Conservation (phyloP, 2,113 vertebrate species). For the Pavo muticus region DNA sequence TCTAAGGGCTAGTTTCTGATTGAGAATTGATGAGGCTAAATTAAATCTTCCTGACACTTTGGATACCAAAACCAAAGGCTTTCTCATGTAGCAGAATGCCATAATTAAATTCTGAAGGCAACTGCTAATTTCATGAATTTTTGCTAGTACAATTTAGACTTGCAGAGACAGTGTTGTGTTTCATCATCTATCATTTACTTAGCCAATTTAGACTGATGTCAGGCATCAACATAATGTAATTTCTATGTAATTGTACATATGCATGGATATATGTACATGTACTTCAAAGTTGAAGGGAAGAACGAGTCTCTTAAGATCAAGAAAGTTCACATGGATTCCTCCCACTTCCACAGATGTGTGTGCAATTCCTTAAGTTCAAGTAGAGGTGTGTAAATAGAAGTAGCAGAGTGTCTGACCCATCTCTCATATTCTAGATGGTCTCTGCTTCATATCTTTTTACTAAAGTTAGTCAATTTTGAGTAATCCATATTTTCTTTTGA, state of each 20-base stretch:
- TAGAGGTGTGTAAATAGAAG: not conserved
- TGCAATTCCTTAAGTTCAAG: not conserved
- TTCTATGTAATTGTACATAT: not conserved
- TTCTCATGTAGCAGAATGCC: not conserved
- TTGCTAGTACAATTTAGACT: not conserved
- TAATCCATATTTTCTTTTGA: not conserved
- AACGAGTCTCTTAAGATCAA: not conserved
- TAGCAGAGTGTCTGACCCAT: not conserved
- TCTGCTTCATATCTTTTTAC: not conserved
- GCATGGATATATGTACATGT: not conserved
- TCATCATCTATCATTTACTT: not conserved
- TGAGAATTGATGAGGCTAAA: not conserved
- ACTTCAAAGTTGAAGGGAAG: not conserved
- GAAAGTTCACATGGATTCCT: conserved; percentile 11
- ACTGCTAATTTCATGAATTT: not conserved
- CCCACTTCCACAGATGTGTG: not conserved
- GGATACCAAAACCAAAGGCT: not conserved
- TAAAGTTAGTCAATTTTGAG: not conserved
- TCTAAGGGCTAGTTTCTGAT: not conserved
- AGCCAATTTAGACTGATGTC: not conserved
- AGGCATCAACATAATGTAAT: not conserved
- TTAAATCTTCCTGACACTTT: not conserved
- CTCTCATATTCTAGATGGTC: not conserved
- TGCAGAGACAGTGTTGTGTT: not conserved
- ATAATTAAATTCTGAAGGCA: not conserved